Evolutionary conservation across 2,113 vertebrate genomes (phyloP), one percentile per base, ranked within the genome.

Genomic region (Mustelus asterias): DNA sequence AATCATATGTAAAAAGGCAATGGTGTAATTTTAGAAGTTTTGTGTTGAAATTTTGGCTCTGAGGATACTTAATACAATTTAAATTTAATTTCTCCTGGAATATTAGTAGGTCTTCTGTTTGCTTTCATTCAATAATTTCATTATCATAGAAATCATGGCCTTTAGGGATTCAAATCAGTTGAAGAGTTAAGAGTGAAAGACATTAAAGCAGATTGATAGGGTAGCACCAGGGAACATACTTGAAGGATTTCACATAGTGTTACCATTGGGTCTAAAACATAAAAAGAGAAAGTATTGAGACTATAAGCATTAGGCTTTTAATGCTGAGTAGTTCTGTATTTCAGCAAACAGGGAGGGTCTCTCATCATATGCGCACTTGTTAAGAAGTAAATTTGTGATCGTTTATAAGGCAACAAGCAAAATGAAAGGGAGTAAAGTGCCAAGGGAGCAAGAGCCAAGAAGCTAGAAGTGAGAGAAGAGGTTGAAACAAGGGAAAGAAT

Each of bases 181-280:
- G 44, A 29, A 89, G 48, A 89, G 44, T 58, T 58, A 26, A 58
- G 86, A 89, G 48, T 54, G 7, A 48, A 89, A 89, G 86, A 88
- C 22, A 88, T 26, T 88, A 48, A 78, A 88, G 48, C 85, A 88
- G 85, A 89, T 58, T 89, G 48, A 89, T 58, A 89, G 86, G 86
- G 0, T 7, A 89, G 24, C 26, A 13, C 9, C 48, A 89, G 86
- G 24, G 26, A 89, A 54, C 24, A 58, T 89, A 9, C 10, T 29
- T 58, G 24, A 24, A 89, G 20, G 86, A 58, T 89, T 89, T 58
- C 48, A 54, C 48, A 54, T 44, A 26, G 85, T 24, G 44, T 41
- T 58, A 58, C 0, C 48, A 89, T 54, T 29, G 76, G 76, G 13
- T 78, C 8, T 78, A 33, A n/a, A 78, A n/a, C 8, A 33, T 13